Evolutionary conservation across 2,113 vertebrate species (phyloP).

Genomic region (Ascaphus truei): DNA sequence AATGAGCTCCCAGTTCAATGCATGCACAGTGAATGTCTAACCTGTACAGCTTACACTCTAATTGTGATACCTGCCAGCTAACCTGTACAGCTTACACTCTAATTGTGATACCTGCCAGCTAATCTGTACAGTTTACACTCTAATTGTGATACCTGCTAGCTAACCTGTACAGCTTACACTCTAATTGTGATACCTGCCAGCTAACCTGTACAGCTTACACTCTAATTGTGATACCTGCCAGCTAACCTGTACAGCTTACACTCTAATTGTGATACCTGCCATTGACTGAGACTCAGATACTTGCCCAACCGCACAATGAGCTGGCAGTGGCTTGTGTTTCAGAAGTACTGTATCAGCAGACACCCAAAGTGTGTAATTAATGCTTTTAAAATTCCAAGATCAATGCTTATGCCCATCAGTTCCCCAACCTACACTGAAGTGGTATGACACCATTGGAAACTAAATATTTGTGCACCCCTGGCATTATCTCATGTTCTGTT

Average conservation of each 20-base stretch:
- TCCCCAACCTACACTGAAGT: constrained; percentile 20
- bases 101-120: too few relatives aligned
- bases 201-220: too few relatives aligned
- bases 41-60: too few relatives aligned
- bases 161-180: too few relatives aligned
- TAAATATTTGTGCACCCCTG: constrained; percentile 28
- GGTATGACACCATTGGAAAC: constrained; percentile 28
- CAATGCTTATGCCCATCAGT: constrained; percentile 23
- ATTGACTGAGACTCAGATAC: not conserved
- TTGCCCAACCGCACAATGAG: not conserved
- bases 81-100: too few relatives aligned
- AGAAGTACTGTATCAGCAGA: constrained; percentile 3
- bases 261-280: constrained; percentile 5
- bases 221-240: too few relatives aligned
- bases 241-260: not conserved
- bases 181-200: too few relatives aligned
- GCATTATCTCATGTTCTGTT: constrained; percentile 29
- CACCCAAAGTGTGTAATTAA: constrained; percentile 15
- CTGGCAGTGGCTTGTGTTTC: constrained; percentile 6
- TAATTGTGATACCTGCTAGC: too few relatives aligned
- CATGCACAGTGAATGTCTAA: too few relatives aligned
- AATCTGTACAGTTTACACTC: too few relatives aligned
- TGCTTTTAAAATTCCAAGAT: constrained; percentile 27
- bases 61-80: too few relatives aligned
- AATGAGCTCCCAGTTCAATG: too few relatives aligned